Conservation (phyloP, 64 coral and sea anemone species). For the Montipora sp. region DNA sequence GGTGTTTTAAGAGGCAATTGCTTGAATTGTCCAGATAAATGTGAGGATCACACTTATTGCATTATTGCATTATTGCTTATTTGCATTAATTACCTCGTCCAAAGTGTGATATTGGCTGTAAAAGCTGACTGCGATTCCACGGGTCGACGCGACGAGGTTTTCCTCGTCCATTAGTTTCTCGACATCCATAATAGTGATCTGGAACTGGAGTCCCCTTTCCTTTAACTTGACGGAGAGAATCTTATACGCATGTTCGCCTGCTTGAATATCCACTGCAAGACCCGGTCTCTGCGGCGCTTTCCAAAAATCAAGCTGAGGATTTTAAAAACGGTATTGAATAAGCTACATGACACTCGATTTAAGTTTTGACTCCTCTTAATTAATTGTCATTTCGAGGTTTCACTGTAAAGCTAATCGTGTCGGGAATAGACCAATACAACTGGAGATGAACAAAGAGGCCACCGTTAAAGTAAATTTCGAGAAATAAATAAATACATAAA, state of each 20-base stretch:
- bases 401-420: too few relatives aligned
- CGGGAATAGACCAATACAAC: too few relatives aligned
- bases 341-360: too few relatives aligned
- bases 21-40: too few relatives aligned
- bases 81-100: constrained; percentile 35
- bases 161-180: constrained; percentile 46
- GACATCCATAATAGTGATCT: constrained; percentile 50
- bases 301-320: constrained; percentile 60
- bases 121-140: constrained; percentile 10
- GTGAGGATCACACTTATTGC: too few relatives aligned
- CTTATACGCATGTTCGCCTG: constrained; percentile 43
- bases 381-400: too few relatives aligned
- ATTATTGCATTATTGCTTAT: too few relatives aligned
- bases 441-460: too few relatives aligned
- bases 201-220: constrained; percentile 6
- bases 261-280: constrained; percentile 55
- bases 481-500: too few relatives aligned
- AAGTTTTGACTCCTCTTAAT: too few relatives aligned
- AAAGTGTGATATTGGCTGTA: constrained; percentile 77
- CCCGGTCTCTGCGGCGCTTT: constrained; percentile 24
- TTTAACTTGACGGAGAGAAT: constrained; percentile 23
- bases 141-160: background rate
- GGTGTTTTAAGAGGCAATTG: too few relatives aligned
- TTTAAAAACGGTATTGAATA: background rate
- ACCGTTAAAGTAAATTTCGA: too few relatives aligned